Evolutionary conservation across 2,888 invertebrate genomes (phyloP), one percentile per base, ranked within the genome.

Genomic region (Mactromeris polynyma): DNA sequence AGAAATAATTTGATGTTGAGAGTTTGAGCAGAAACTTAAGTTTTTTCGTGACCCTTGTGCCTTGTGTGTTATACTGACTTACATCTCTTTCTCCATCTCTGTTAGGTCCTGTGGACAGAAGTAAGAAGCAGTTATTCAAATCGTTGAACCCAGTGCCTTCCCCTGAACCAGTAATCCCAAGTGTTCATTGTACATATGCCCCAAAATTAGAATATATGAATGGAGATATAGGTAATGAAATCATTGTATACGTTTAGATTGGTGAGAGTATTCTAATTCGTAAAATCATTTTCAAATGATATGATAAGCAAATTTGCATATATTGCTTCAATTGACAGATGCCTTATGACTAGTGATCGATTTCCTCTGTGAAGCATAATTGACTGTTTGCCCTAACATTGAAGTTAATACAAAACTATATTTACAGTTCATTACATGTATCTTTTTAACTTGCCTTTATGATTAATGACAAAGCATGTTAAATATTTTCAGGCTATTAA

Each of bases 81-180:
- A 26, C 58, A 9, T 7, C 2, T 64, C 9, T 64, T 26, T 26
- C 7, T 64, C 26, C 6, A 9, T 46, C n/a, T 26, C 1, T 51
- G 2, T 51, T 90, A 95, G 94, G 94, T 90, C 93, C 94, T n/a
- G 93, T 94, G 4, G 94, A 94, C 83, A 93, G 93, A 86, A 95
- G 94, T 85, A 94, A 94, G 87, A 93, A 94, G 79, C 95, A 95
- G 92, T 88, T 95, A 81, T 95, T 94, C 82, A 95, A 95, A 85
- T 94, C 95, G 1, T 85, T 95, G 51, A 94, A 94, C 40, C 95
- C 95, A 3, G 93, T 95, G 31, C 95, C 95, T 0, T 95, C 95
- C n/a, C 95, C 95, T 21, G 95, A 95, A 79, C 95, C 95, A 21
- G 94, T 95, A 3, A 91, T 93, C 26, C 95, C 95, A 4, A 94